phyloP scores from a whole-genome alignment of 2,888 invertebrate genomes.

The Microchrysa polita region DNA sequence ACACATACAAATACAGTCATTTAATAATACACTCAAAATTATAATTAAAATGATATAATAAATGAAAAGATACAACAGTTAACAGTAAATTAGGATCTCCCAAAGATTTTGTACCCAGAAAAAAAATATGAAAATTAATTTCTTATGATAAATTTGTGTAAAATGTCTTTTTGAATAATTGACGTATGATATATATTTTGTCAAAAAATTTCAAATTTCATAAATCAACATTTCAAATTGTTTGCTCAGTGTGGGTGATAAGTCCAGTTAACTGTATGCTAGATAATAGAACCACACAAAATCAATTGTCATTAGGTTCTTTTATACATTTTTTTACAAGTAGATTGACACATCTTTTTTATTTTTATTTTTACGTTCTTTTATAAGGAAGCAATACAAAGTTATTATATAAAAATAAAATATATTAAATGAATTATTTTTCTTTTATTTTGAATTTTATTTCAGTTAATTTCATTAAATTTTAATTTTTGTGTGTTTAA shows the following conservation, averaged over 20 bases:
- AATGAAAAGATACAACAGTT: too few relatives aligned
- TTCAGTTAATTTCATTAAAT: too few relatives aligned
- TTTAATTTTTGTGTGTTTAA: slow-evolving; percentile 9
- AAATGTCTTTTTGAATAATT: too few relatives aligned
- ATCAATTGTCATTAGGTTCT: background rate
- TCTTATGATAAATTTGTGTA: too few relatives aligned
- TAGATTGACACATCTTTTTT: slow-evolving; percentile 25
- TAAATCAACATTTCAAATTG: too few relatives aligned
- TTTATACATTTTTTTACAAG: background rate
- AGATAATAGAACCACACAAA: background rate
- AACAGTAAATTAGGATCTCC: too few relatives aligned
- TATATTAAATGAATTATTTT: slow-evolving; percentile 10
- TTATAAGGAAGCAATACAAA: slow-evolving; percentile 32
- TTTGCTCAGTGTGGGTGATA: background rate
- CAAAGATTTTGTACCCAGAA: too few relatives aligned
- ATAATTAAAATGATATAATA: background rate
- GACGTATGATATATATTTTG: too few relatives aligned
- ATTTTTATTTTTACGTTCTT: background rate
- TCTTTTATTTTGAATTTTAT: too few relatives aligned
- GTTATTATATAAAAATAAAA: slow-evolving; percentile 2
- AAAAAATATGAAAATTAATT: too few relatives aligned
- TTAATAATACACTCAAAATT: too few relatives aligned
- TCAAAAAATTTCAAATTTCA: too few relatives aligned
- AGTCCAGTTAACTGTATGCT: slow-evolving; percentile 3
- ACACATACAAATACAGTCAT: background rate